Evolutionary conservation across 1,140 invertebrate species (phyloP).

Genomic region (Lepidurus apus): DNA sequence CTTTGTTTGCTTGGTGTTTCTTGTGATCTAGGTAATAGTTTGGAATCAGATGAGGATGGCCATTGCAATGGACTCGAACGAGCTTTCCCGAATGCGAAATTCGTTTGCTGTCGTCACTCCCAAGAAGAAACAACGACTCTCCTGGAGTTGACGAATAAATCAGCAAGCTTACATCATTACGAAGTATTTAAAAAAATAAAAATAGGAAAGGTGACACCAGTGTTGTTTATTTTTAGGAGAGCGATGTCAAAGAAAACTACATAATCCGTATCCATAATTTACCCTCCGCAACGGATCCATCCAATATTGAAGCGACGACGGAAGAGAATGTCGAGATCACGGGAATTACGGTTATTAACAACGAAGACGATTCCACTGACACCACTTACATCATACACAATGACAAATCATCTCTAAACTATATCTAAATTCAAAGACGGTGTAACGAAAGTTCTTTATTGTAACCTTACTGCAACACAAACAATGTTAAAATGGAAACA

Average conservation of each 20-base stretch:
- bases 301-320: neutral
- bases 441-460: neutral
- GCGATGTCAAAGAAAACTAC: neutral
- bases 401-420: neutral
- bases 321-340: neutral
- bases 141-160: neutral
- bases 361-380: neutral
- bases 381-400: neutral
- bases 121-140: neutral
- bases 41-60: neutral
- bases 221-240: neutral
- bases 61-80: neutral
- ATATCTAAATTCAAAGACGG: neutral
- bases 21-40: neutral
- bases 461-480: neutral
- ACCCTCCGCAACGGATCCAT: constrained; percentile 5
- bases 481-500: neutral
- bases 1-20: neutral
- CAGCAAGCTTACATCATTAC: neutral
- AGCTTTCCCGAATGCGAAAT: constrained; percentile 3
- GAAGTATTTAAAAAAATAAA: neutral
- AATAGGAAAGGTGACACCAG: neutral
- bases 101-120: neutral
- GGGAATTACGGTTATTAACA: neutral
- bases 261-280: neutral